Evolutionary conservation across 2,888 invertebrate genomes (phyloP).

Genomic region (Antheraea assamensis): DNA sequence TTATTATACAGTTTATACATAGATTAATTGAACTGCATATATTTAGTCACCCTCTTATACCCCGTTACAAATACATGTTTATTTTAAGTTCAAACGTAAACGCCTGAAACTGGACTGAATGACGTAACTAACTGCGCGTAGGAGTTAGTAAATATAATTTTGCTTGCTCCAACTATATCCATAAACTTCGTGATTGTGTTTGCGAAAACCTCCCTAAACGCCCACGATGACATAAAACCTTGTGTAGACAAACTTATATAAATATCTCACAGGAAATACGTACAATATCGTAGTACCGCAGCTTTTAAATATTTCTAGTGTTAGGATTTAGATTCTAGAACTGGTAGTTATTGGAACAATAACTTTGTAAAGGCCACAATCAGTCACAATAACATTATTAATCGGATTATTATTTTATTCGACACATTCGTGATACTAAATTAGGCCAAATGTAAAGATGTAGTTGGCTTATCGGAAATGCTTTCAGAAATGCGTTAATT

Average conservation of each 20-base stretch:
- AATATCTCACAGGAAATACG: neutral
- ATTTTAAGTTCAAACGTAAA: conserved; percentile 9
- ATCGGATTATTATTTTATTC: neutral
- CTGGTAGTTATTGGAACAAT: neutral
- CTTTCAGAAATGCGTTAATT: neutral
- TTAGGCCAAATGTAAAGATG: neutral
- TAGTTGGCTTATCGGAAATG: neutral
- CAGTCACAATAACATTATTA: neutral
- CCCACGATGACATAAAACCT: neutral
- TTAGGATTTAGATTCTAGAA: neutral
- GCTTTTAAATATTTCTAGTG: neutral
- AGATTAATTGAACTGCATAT: neutral
- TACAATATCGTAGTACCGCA: neutral
- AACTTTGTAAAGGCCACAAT: neutral
- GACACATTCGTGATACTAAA: neutral
- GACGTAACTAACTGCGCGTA: conserved; percentile 12
- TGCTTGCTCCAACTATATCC: conserved; percentile 10
- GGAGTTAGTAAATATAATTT: conserved; percentile 11
- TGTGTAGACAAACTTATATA: neutral
- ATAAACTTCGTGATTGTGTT: conserved; percentile 4
- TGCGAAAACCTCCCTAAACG: conserved; percentile 6
- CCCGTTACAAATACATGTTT: conserved; percentile 1
- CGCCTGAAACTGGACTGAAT: neutral
- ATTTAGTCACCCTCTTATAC: conserved; percentile 1
- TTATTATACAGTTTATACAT: too few relatives aligned